A percentile compares a stretch with the other conserved stretches of the same genome.
phyloP scores from a whole-genome alignment of 2,113 vertebrate species.

The Ibidorhyncha struthersii region DNA sequence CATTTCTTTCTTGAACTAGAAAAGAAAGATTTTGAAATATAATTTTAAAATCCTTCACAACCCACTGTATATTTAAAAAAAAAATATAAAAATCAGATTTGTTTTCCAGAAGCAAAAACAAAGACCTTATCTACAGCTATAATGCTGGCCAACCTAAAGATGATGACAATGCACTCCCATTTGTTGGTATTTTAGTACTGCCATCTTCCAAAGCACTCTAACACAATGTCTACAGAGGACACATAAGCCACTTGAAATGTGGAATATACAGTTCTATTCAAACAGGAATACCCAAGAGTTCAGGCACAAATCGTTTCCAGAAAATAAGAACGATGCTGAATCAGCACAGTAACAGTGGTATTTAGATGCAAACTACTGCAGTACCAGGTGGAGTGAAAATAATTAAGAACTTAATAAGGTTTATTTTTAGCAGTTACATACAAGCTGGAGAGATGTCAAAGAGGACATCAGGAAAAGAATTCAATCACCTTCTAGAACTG shows the following conservation, averaged over 20 bases:
- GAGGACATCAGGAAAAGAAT: background rate
- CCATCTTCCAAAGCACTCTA: background rate
- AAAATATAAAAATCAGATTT: background rate
- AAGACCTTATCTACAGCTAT: background rate
- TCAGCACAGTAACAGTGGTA: background rate
- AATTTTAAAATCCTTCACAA: background rate
- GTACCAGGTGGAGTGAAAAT: background rate
- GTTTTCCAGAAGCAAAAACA: background rate
- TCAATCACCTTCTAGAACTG: background rate
- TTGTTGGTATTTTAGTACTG: background rate
- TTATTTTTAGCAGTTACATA: background rate
- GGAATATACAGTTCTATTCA: background rate
- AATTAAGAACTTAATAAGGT: background rate
- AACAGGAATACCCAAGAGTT: background rate
- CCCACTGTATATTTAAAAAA: background rate
- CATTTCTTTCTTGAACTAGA: background rate
- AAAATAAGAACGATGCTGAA: background rate
- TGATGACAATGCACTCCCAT: background rate
- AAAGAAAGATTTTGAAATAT: background rate
- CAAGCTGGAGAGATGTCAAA: background rate
- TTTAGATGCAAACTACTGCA: background rate
- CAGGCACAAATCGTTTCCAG: background rate
- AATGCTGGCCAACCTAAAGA: background rate
- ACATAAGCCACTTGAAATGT: background rate
- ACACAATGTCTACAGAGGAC: background rate